Conservation (phyloP, 2,113 vertebrate species). For the Dipodomys ordii region DNA sequence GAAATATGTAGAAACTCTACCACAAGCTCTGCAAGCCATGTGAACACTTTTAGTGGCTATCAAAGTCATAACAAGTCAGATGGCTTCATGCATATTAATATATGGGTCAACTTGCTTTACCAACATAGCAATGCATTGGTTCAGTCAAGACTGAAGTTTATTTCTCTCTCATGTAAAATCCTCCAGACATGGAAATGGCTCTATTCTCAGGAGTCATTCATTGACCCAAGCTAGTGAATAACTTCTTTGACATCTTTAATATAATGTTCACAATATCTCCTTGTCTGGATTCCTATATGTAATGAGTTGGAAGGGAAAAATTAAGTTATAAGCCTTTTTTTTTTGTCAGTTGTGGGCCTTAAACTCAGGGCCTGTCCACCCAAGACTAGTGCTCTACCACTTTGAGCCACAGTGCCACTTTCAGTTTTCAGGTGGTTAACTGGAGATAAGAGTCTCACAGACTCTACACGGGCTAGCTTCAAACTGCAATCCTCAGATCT, state of each 20-base stretch:
- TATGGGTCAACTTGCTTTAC: background rate
- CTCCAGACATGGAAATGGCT: background rate
- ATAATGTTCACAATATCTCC: background rate
- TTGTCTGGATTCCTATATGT: background rate
- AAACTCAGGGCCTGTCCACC: too few relatives aligned
- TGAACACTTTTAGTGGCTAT: background rate
- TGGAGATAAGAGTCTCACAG: too few relatives aligned
- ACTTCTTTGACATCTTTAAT: background rate
- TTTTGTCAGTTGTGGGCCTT: too few relatives aligned
- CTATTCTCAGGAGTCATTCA: background rate
- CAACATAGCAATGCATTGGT: background rate
- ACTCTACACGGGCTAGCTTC: too few relatives aligned
- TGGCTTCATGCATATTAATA: background rate
- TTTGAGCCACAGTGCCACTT: too few relatives aligned
- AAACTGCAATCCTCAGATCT: too few relatives aligned
- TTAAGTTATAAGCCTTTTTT: background rate
- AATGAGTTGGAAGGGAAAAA: background rate
- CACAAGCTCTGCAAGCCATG: background rate
- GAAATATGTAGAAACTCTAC: background rate
- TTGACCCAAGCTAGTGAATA: background rate
- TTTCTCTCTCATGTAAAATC: background rate
- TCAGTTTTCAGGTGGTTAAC: too few relatives aligned
- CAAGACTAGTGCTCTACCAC: too few relatives aligned
- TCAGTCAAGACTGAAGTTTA: background rate
- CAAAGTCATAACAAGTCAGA: background rate